Base-by-base conservation (phyloP, 1,140 invertebrate genomes). In the Lasaia peninsularis region DNA sequence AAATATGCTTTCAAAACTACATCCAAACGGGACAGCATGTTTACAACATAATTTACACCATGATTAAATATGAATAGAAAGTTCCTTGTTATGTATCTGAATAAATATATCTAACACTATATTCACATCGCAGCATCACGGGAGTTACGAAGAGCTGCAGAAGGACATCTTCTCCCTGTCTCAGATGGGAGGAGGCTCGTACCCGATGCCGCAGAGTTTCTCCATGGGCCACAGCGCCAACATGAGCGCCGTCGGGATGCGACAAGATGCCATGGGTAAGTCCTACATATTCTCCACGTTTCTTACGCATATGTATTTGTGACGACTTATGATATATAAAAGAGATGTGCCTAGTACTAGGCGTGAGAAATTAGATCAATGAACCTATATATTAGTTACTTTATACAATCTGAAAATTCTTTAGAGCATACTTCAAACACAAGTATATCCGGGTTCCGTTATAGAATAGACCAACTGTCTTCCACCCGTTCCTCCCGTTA, bases 151-250 rank as follows among this genome's bases (percentile, higher is more conserved):
- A 44, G 85, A 88, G 67, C 54, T 89, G 52, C 84, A 86, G 57
- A 86, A 87, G 65, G 85, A 89, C 56, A 89, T 86, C 57, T 88
- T 87, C 70, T 88, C 85, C 34, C 80, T 91, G 57, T 93, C 94
- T 11, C 92, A 96, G 93, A 98, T 98, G 96, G 94, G 94, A 56
- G 93, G 95, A 35, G 93, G 95, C 72, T 95, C 95, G 14, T 98
- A 98, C 89, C 95, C 96, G 7, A 97, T 98, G 94, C 94, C 95
- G 9, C 97, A 98, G 84, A 96, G 96, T 48, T 98, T 98, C 89
- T 95, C 96, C 52, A 98, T 98, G 96, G 94, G 95, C 14, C 95
- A 98, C 82, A 91, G 94, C 33, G 92, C 95, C 65, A 97, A 97
- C 78, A 97, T 97, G 96, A 94, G 95, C 57, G 94, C 95, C 20